Evolutionary conservation across 2,113 vertebrate species (phyloP).

Genomic region (Oreochromis niloticus): DNA sequence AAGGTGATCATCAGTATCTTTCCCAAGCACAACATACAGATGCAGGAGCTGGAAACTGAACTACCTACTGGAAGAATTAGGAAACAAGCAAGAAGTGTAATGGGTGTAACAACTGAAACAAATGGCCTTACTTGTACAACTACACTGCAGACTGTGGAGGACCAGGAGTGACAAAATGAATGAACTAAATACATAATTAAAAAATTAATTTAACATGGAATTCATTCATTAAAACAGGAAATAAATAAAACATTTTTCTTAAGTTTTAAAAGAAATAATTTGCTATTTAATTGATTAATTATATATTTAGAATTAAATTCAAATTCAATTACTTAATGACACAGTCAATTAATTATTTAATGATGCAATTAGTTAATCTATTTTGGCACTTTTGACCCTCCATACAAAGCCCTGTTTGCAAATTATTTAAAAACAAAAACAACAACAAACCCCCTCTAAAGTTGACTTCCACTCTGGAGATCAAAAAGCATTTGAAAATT

Average conservation of each 20-base stretch:
- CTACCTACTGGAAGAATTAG: neutral
- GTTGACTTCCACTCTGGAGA: accelerated
- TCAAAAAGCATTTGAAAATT: accelerated
- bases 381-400: neutral
- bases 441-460: neutral
- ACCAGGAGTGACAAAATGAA: neutral
- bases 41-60: neutral
- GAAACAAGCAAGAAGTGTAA: neutral
- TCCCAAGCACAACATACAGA: neutral
- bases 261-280: neutral
- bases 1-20: neutral
- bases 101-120: neutral
- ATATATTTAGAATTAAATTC: neutral
- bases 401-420: accelerated
- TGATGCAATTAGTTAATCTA: neutral
- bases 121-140: neutral
- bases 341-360: neutral
- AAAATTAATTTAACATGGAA: neutral
- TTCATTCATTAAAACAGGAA: neutral
- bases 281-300: neutral
- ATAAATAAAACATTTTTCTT: accelerated
- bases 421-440: neutral
- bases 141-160: neutral
- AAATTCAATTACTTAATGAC: neutral
- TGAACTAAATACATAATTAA: neutral